A percentile compares a stretch with the other conserved stretches of the same genome.
These are phyloP conservation scores for Dexiosoma caninum DNA, from an alignment of 2,888 invertebrate species.

Conservation along the genomic window DNA sequence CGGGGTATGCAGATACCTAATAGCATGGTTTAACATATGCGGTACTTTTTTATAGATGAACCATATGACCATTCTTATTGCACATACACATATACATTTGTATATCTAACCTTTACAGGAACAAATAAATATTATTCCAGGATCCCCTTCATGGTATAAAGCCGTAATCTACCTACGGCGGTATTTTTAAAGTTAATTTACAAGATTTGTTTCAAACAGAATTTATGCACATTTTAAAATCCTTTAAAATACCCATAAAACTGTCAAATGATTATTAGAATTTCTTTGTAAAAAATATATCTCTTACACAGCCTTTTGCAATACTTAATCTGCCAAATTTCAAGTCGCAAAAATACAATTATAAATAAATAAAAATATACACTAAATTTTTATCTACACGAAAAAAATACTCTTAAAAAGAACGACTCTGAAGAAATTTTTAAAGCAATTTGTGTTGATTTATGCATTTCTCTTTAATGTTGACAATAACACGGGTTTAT, in stretches of 20 bases:
- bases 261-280: slow-evolving; percentile 30
- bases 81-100: no score
- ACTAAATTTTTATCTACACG: not conserved
- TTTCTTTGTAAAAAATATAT: not conserved
- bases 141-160: no score
- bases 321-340: not conserved
- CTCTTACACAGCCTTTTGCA: no score
- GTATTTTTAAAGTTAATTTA: no score
- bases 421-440: slow-evolving; percentile 19
- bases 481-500: slow-evolving; percentile 51
- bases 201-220: not conserved
- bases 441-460: slow-evolving; percentile 54
- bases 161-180: no score
- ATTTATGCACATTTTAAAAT: slow-evolving; percentile 1
- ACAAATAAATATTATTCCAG: no score
- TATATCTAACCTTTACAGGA: no score
- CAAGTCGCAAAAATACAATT: not conserved
- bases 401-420: slow-evolving; percentile 10
- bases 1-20: no score
- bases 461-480: slow-evolving; percentile 49
- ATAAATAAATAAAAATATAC: not conserved
- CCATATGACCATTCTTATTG: no score
- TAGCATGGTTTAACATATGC: no score
- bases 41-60: no score
- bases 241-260: slow-evolving; percentile 27